Conservation (phyloP, 2,113 vertebrate genomes). For the Leptobrachium leishanense region DNA sequence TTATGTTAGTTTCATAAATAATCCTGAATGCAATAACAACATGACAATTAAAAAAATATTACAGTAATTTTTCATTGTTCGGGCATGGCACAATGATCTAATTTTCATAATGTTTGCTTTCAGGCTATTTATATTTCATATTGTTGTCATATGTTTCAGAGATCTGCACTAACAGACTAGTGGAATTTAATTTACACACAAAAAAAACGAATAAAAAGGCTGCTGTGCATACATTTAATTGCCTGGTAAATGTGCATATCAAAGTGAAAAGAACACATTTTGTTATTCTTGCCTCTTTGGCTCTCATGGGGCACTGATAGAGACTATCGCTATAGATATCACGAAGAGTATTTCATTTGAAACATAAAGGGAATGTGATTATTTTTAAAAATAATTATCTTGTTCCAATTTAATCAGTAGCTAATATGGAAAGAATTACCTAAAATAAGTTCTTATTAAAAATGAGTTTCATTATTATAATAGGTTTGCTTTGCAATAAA, state of each 20-base stretch:
- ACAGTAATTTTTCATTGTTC: slow-evolving; percentile 30
- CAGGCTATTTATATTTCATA: slow-evolving; percentile 15
- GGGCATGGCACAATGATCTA: slow-evolving; percentile 7
- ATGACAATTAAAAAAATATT: slow-evolving; percentile 40
- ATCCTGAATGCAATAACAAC: slow-evolving; percentile 12
- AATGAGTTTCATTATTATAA: slow-evolving; percentile 8
- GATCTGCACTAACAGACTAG: slow-evolving; percentile 1
- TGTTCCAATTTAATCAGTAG: slow-evolving; percentile 2
- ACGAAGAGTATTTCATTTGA: slow-evolving; percentile 10
- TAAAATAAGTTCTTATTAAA: neutral
- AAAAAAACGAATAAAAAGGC: slow-evolving; percentile 1
- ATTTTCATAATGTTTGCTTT: slow-evolving; percentile 28
- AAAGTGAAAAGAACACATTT: neutral
- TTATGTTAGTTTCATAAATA: slow-evolving; percentile 8
- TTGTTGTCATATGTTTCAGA: slow-evolving; percentile 4
- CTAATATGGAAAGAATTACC: slow-evolving; percentile 12
- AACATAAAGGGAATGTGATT: slow-evolving; percentile 4
- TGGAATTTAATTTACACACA: neutral
- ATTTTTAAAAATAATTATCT: slow-evolving; percentile 11
- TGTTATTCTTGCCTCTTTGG: neutral
- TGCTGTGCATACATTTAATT: slow-evolving; percentile 11
- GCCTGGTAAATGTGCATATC: neutral
- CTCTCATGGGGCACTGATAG: neutral
- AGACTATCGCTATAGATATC: neutral
- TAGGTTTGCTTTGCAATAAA: neutral